Evolutionary conservation across 1,140 invertebrate genomes (phyloP).

Genomic region (Caenorhabditis tropicalis): DNA sequence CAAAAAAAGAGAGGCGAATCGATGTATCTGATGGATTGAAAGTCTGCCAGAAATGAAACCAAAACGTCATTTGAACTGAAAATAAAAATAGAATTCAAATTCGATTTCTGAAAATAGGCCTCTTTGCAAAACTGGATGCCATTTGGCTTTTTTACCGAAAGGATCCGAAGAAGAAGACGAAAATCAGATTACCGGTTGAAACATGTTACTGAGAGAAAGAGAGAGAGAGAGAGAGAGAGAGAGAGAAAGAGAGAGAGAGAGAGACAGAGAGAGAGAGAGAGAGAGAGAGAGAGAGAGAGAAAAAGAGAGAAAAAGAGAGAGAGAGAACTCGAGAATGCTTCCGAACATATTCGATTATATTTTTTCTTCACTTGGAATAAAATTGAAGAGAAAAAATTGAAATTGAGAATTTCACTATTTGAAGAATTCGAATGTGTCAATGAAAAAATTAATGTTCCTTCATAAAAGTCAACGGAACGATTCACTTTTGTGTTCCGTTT

Average conservation of each 20-base stretch:
- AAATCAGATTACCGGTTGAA: slow-evolving; percentile 5
- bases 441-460: not conserved
- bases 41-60: no score
- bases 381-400: not conserved
- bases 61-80: no score
- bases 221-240: not conserved
- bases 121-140: not conserved
- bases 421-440: not conserved
- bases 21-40: no score
- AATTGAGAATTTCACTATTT: not conserved
- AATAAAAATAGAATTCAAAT: no score
- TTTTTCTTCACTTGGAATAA: no score
- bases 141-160: not conserved
- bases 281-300: not conserved
- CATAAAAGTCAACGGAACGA: not conserved
- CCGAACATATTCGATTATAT: not conserved
- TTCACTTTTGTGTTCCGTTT: no score
- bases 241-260: not conserved
- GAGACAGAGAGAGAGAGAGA: not conserved
- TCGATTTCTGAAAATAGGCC: no score
- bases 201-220: not conserved
- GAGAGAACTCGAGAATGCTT: not conserved
- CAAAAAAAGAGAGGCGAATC: no score
- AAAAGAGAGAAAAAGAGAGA: not conserved
- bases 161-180: not conserved